Evolutionary conservation across 2,888 invertebrate genomes (phyloP).

Genomic region (Campoplex capitator): DNA sequence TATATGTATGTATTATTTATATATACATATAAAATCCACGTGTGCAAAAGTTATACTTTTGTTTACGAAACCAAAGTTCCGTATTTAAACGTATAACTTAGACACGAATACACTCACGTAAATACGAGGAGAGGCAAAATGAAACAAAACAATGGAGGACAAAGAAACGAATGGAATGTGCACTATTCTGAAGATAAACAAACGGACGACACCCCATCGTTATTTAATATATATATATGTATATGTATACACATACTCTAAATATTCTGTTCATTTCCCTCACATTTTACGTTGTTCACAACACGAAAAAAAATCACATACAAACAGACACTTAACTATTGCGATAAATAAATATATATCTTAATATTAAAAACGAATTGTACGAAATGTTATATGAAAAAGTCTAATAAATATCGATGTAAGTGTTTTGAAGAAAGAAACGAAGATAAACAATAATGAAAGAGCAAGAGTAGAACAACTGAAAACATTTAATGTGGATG

Average conservation of each 20-base stretch:
- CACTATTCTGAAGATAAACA: constrained; percentile 32
- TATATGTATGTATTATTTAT: background rate
- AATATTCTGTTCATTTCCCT: constrained; percentile 50
- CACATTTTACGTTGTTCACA: constrained; percentile 61
- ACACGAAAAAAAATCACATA: constrained; percentile 62
- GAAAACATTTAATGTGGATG: background rate
- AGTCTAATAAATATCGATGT: constrained; percentile 79
- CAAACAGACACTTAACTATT: constrained; percentile 45
- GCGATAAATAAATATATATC: constrained; percentile 68
- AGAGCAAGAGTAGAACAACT: background rate
- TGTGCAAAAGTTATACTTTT: constrained; percentile 37
- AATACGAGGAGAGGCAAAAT: constrained; percentile 24
- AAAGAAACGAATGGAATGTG: constrained; percentile 36
- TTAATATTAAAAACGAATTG: constrained; percentile 71
- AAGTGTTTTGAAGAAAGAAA: constrained; percentile 74
- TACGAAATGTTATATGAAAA: constrained; percentile 76
- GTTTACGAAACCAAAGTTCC: constrained; percentile 48
- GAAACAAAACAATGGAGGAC: constrained; percentile 22
- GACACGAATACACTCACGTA: constrained; percentile 41
- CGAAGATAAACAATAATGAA: background rate
- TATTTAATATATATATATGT: constrained; percentile 49
- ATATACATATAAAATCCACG: constrained; percentile 24
- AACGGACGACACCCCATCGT: constrained; percentile 61
- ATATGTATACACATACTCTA: constrained; percentile 45
- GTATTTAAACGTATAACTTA: constrained; percentile 56